A percentile compares a stretch with the other conserved stretches of the same genome.
Evolutionary conservation across 2,113 vertebrate species (phyloP).

Genomic region (Catharus minimus): DNA sequence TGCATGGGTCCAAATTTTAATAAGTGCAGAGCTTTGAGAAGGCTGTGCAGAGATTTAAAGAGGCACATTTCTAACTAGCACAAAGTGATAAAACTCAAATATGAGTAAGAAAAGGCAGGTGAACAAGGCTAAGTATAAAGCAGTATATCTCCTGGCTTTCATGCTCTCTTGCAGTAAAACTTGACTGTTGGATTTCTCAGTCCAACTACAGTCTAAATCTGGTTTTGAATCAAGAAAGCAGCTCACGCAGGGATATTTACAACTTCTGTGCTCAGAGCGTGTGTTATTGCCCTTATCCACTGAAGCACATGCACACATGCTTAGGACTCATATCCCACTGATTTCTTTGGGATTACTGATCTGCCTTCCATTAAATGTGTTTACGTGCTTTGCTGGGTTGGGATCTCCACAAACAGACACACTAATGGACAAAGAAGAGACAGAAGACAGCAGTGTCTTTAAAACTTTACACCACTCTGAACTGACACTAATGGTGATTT

Average conservation of each 20-base stretch:
- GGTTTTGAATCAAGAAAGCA: neutral
- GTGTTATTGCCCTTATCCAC: neutral
- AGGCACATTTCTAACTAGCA: neutral
- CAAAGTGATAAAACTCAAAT: neutral
- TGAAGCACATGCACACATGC: neutral
- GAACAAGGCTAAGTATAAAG: neutral
- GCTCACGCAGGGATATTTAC: neutral
- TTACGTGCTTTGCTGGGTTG: neutral
- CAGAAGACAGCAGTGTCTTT: slow-evolving; percentile 13
- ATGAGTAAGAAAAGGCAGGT: neutral
- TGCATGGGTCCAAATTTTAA: neutral
- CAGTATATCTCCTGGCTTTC: neutral
- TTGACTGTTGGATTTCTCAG: neutral
- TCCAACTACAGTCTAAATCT: neutral
- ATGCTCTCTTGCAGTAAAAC: neutral
- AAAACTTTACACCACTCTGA: slow-evolving; percentile 48
- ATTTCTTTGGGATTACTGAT: neutral
- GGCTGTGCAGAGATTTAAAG: neutral
- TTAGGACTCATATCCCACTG: neutral
- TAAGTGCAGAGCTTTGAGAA: neutral
- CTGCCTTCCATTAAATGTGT: neutral
- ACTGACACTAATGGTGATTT: slow-evolving; percentile 70
- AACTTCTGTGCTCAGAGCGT: neutral
- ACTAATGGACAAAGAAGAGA: slow-evolving; percentile 1
- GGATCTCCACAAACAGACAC: neutral